These are phyloP conservation scores for Sylvietta virens DNA, from an alignment of 2,113 vertebrate species.

Conservation along the genomic window DNA sequence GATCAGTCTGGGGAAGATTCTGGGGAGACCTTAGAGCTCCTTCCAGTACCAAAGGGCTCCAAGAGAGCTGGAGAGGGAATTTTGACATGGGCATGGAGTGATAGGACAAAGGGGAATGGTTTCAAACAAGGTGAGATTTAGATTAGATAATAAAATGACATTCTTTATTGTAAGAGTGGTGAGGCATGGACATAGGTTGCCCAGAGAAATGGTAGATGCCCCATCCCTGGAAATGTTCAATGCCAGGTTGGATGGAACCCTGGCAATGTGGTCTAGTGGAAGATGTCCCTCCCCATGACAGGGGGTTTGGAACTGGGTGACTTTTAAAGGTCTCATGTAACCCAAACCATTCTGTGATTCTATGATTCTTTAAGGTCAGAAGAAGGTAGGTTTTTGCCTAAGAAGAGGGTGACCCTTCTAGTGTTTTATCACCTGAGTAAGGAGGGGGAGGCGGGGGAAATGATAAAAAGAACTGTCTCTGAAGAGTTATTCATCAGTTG, in stretches of 20 bases:
- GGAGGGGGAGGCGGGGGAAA: rapidly evolving
- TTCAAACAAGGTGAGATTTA: neutral
- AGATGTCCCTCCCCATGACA: rapidly evolving
- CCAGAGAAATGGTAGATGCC: neutral
- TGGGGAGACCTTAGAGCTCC: neutral
- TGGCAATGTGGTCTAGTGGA: rapidly evolving
- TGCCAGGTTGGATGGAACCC: rapidly evolving
- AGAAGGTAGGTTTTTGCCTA: neutral
- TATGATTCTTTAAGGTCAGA: neutral
- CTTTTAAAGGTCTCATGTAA: neutral
- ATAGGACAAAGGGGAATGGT: neutral
- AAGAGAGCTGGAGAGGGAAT: neutral
- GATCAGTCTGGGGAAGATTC: neutral
- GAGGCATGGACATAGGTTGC: rapidly evolving
- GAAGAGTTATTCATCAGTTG: neutral
- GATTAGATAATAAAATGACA: neutral
- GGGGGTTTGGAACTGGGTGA: neutral
- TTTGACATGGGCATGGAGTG: rapidly evolving
- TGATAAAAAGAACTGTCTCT: neutral
- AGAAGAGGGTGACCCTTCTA: rapidly evolving
- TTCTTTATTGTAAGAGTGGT: rapidly evolving
- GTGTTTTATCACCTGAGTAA: neutral
- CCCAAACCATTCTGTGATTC: neutral
- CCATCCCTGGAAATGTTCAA: neutral
- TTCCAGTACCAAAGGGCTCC: neutral